A percentile compares a stretch with the other conserved stretches of the same genome.
Conservation (phyloP, 2,113 vertebrate species). For the Cnemophilus loriae region DNA sequence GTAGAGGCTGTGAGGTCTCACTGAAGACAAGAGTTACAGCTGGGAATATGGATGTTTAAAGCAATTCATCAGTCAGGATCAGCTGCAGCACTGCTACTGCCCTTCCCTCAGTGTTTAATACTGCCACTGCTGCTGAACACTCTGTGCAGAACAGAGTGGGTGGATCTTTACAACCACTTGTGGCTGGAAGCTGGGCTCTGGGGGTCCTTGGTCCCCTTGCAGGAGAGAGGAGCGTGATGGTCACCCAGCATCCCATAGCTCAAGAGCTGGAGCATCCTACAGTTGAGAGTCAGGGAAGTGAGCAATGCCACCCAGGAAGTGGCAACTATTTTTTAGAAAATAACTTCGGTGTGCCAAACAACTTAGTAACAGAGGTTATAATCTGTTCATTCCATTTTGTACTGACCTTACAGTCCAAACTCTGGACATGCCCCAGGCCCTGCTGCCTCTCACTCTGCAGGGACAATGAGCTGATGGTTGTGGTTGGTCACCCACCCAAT, state of each 20-base stretch:
- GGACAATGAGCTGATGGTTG: not conserved
- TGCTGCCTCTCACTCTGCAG: not conserved
- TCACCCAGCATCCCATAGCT: not conserved
- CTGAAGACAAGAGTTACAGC: not conserved
- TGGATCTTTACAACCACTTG: no score
- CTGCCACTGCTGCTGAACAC: not conserved
- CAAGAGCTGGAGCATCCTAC: not conserved
- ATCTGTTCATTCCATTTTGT: not conserved
- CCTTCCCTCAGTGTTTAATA: no score
- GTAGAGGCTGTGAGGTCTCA: not conserved
- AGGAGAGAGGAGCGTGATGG: not conserved
- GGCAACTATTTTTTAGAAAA: not conserved
- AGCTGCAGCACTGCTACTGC: not conserved
- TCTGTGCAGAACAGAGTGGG: no score
- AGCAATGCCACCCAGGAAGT: not conserved
- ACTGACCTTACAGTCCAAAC: not conserved
- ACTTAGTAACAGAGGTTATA: not conserved
- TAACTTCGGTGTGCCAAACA: not conserved
- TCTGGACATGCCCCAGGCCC: not conserved
- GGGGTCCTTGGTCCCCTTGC: no score
- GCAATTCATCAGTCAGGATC: accelerated
- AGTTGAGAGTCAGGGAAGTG: not conserved
- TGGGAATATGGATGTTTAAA: not conserved
- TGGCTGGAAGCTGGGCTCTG: not conserved
- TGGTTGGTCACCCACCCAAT: not conserved